Evolutionary conservation across 1,140 invertebrate species (phyloP), one percentile per base, ranked within the genome.

Genomic region (Drosophila carrolli): DNA sequence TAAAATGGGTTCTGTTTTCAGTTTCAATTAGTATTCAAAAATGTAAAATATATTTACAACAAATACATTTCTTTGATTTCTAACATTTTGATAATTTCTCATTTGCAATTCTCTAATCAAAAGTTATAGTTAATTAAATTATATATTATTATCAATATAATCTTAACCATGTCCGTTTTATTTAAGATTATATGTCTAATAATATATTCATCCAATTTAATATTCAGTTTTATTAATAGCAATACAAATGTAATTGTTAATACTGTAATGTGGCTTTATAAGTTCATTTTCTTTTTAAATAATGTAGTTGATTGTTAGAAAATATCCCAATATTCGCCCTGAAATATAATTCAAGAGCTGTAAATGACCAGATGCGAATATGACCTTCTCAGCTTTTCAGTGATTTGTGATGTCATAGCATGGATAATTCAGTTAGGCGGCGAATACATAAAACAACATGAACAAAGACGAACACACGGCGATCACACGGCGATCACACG

Each of bases 381-480:
- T 11, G 58, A n/a, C 35, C 35, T 63, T 43, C 13, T 27, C 44
- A 32, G 44, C 37, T 47, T 62, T 48, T 19, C 27, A 35, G 4
- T 40, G 16, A 41, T 23, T 40, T 48, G 9, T 62, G 44, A 63
- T 46, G 62, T 46, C 62, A 53, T 53, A 38, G 41, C 16, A 62
- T 62, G 60, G 14, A 43, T 29, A 59, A 23, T 23, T 59, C 13
- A 16, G 27, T 59, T 60, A 46, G 43, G 19, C 14, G 1, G 61
- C 19, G 19, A 65, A 65, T 14, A 61, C 29, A 60, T 60, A 60
- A 44, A 65, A 65, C 43, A 59, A 53, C 43, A 65, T 67, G 58
- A 63, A 47, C 13, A 14, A 37, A 60, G 37, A 61, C 56, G 14
- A 27, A 41, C 19, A 68, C 59, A 51, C 10, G 65, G 65, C 60